Evolutionary conservation across 1,140 invertebrate genomes (phyloP).

Genomic region (Neocloeon triangulifer): DNA sequence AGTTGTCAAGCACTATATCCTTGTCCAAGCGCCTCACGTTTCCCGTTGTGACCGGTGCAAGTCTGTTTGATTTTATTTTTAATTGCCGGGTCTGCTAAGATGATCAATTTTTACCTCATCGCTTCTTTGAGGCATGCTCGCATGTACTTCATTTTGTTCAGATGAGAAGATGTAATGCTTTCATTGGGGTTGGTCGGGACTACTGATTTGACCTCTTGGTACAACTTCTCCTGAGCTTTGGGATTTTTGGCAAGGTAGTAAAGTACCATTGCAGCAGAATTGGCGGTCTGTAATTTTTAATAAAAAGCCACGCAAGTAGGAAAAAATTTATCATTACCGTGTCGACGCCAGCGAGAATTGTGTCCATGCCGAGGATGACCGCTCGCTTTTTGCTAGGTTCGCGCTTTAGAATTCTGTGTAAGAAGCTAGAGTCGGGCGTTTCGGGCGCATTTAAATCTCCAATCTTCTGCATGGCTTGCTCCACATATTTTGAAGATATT

Average conservation of each 20-base stretch:
- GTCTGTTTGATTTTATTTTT: slow-evolving; percentile 9
- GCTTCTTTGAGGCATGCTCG: slow-evolving; percentile 22
- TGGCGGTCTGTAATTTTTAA: slow-evolving; percentile 19
- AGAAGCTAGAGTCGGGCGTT: too few relatives aligned
- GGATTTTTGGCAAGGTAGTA: slow-evolving; percentile 23
- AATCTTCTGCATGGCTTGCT: slow-evolving; percentile 4
- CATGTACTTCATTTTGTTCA: slow-evolving; percentile 16
- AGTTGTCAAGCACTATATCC: slow-evolving; percentile 14
- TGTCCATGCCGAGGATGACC: slow-evolving; percentile 17
- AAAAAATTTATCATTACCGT: slow-evolving; percentile 15
- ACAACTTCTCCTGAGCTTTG: slow-evolving; percentile 20
- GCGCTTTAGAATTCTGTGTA: slow-evolving; percentile 5
- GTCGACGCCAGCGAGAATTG: slow-evolving; percentile 20
- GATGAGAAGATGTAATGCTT: slow-evolving; percentile 9
- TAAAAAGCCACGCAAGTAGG: slow-evolving; percentile 2
- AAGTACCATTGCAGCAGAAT: slow-evolving; percentile 19
- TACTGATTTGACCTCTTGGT: slow-evolving; percentile 13
- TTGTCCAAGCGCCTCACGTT: slow-evolving; percentile 12
- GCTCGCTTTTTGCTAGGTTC: slow-evolving; percentile 12
- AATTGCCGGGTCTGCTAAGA: not conserved
- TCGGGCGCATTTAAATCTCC: slow-evolving; percentile 6
- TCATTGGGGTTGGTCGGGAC: slow-evolving; percentile 4
- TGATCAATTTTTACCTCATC: slow-evolving; percentile 10
- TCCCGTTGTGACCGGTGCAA: slow-evolving; percentile 14
- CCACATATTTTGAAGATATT: slow-evolving; percentile 7